A percentile compares a stretch with the other conserved stretches of the same genome.
Evolutionary conservation across 2,113 vertebrate genomes (phyloP).

Genomic region (Centropus bengalensis): DNA sequence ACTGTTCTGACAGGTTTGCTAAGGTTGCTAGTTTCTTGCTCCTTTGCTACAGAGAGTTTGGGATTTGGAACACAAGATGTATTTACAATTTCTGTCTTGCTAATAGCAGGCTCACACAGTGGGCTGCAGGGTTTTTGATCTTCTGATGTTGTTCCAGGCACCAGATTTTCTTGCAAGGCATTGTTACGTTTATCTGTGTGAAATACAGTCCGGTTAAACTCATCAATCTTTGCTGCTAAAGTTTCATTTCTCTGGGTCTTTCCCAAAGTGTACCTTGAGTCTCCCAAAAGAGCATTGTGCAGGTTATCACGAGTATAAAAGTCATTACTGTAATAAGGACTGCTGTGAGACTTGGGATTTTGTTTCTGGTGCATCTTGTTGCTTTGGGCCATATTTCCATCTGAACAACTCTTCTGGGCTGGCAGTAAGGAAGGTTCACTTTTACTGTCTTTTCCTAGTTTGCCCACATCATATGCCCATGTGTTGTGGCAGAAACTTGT

Average conservation of each 20-base stretch:
- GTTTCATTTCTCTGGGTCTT: conserved; percentile 82
- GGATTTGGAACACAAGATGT: neutral
- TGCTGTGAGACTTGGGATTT: conserved; percentile 22
- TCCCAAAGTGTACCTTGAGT: conserved; percentile 25
- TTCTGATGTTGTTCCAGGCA: conserved; percentile 3
- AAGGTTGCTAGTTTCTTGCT: conserved; percentile 31
- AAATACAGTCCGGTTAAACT: conserved; percentile 93
- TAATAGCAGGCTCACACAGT: neutral
- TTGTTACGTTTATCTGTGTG: conserved; percentile 83
- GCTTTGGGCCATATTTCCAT: conserved; percentile 75
- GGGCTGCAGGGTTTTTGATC: conserved; percentile 53
- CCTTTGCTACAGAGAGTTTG: conserved; percentile 9
- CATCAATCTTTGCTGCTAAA: conserved; percentile 90
- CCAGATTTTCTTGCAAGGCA: conserved; percentile 39
- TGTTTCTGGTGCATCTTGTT: conserved; percentile 59
- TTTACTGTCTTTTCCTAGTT: conserved; percentile 62
- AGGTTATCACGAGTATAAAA: neutral
- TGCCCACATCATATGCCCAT: conserved; percentile 80
- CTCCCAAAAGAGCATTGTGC: conserved; percentile 14
- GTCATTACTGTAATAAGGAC: neutral
- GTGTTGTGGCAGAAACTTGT: conserved; percentile 80
- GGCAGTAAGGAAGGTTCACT: conserved; percentile 71
- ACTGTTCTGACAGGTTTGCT: conserved; percentile 4
- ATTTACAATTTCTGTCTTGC: conserved; percentile 21
- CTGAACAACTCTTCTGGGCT: conserved; percentile 84